These are phyloP conservation scores for Sylvicola cinctus DNA, from an alignment of 2,888 invertebrate genomes.

Conservation along the genomic window DNA sequence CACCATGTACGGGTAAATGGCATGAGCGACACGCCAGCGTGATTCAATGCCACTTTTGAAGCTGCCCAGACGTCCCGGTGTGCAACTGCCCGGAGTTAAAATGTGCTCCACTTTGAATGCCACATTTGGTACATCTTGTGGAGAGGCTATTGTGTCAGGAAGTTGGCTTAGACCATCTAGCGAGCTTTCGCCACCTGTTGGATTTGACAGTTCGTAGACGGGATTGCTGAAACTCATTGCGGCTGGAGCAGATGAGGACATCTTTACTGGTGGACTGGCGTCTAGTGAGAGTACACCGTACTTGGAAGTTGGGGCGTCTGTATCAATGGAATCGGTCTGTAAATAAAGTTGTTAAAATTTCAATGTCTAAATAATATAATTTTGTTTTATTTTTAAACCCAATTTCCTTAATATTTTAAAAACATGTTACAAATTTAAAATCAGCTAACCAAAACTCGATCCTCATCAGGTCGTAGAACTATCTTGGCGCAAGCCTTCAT, in stretches of 20 bases:
- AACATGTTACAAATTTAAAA: too few relatives aligned
- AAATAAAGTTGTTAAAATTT: conserved; percentile 1
- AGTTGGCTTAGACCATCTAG: conserved; percentile 22
- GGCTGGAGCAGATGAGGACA: conserved; percentile 26
- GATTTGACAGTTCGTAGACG: conserved; percentile 55
- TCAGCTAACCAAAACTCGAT: conserved; percentile 21
- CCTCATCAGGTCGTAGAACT: conserved; percentile 67
- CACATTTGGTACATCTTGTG: conserved; percentile 18
- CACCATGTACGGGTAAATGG: conserved; percentile 79
- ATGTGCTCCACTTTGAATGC: conserved; percentile 26
- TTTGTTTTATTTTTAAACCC: too few relatives aligned
- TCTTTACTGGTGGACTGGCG: conserved; percentile 35
- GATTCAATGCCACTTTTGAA: conserved; percentile 25
- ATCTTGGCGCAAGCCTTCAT: conserved; percentile 58
- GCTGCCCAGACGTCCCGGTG: conserved; percentile 20
- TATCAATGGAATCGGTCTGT: neutral
- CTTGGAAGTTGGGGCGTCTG: conserved; percentile 31
- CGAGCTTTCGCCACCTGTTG: conserved; percentile 29
- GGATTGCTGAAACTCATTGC: conserved; percentile 67
- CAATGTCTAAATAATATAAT: too few relatives aligned
- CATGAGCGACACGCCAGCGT: conserved; percentile 60
- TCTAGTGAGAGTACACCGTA: conserved; percentile 62
- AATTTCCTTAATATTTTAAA: too few relatives aligned
- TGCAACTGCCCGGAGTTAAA: conserved; percentile 20
- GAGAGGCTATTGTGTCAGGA: conserved; percentile 15